A percentile compares a stretch with the other conserved stretches of the same genome.
Conservation (phyloP, 2,888 invertebrate genomes). For the Cetonia aurata region DNA sequence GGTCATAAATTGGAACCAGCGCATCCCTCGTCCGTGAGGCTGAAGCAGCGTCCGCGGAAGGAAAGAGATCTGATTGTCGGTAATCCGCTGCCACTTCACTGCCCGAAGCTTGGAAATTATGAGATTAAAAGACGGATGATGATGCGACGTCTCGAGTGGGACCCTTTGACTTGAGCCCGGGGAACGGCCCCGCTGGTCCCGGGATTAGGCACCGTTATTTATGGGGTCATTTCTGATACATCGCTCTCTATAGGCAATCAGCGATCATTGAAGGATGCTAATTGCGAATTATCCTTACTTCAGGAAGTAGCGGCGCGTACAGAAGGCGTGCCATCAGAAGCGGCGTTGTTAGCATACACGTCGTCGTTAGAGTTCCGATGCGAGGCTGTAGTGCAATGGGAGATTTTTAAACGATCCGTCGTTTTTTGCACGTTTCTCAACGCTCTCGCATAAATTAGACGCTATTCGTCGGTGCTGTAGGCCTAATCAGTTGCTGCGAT, state of each 20-base stretch:
- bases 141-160: slow-evolving; percentile 23
- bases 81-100: slow-evolving; percentile 36
- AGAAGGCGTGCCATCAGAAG: slow-evolving; percentile 19
- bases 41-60: neutral
- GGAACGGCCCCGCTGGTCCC: slow-evolving; percentile 5
- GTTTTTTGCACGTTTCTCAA: no score
- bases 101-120: slow-evolving; percentile 35
- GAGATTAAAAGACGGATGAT: slow-evolving; percentile 38
- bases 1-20: neutral
- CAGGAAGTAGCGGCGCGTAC: slow-evolving; percentile 13
- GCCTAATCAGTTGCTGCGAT: no score
- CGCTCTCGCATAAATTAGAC: no score
- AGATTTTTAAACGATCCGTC: neutral
- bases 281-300: slow-evolving; percentile 60
- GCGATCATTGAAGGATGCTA: slow-evolving; percentile 63
- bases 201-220: slow-evolving; percentile 63
- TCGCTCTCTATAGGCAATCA: slow-evolving; percentile 64
- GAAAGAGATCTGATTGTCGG: slow-evolving; percentile 32
- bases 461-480: no score
- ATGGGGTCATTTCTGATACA: slow-evolving; percentile 63
- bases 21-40: neutral
- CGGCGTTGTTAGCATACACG: slow-evolving; percentile 15
- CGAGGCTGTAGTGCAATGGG: neutral
- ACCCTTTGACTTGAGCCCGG: slow-evolving; percentile 59
- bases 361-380: neutral